Percentiles rank a stretch among this genome's conserved stretches.
phyloP scores from a whole-genome alignment of 2,113 vertebrate species.

The Oreocharis arfaki region DNA sequence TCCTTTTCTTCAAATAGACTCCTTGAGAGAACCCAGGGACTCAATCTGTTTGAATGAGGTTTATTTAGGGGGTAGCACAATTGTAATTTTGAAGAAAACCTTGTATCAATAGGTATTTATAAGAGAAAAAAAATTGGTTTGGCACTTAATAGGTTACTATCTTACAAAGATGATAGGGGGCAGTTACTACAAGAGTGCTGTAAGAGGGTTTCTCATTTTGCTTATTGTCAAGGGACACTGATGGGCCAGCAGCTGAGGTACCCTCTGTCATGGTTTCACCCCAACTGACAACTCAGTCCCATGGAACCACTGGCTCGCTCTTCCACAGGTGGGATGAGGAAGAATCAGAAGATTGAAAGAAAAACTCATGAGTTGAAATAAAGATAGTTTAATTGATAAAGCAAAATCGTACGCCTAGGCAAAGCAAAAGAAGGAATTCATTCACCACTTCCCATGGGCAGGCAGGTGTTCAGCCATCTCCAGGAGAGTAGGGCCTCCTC shows the following conservation, averaged over 20 bases:
- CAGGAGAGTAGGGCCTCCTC: not conserved
- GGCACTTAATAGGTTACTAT: not conserved
- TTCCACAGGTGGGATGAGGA: not conserved
- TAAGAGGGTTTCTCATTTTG: not conserved
- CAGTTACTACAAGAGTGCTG: not conserved
- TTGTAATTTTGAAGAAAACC: not conserved
- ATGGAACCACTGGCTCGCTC: not conserved
- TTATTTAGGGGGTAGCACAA: not conserved
- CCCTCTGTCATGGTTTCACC: rapidly evolving
- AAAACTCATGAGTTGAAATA: not conserved
- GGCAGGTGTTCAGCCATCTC: not conserved
- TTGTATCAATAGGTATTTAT: not conserved
- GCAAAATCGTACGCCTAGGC: not conserved
- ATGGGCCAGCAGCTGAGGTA: not conserved
- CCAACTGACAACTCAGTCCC: not conserved
- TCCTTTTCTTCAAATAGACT: not conserved
- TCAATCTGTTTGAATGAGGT: not conserved
- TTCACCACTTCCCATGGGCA: not conserved
- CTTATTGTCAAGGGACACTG: not conserved
- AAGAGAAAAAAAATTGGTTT: not conserved
- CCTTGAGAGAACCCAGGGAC: not conserved
- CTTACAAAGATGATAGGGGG: not conserved
- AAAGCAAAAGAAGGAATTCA: not conserved
- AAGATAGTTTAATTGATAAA: not conserved
- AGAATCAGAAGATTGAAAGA: not conserved